Conservation (phyloP, 2,113 vertebrate genomes). For the Pseudopodoces humilis region DNA sequence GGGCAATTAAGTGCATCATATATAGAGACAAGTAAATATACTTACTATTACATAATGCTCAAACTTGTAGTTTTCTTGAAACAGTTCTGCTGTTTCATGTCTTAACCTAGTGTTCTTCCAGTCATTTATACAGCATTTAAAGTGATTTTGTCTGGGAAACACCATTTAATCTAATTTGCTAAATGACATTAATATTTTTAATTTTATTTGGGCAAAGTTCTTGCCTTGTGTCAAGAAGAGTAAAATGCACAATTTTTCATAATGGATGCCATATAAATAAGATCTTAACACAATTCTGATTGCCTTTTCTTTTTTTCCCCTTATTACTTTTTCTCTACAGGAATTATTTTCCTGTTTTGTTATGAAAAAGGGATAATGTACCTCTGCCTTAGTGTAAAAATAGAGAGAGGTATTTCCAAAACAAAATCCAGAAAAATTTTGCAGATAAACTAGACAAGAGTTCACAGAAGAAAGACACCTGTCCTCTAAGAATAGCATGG, state of each 20-base stretch:
- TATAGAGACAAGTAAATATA: not conserved
- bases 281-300: not conserved
- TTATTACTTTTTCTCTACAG: not conserved
- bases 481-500: not conserved
- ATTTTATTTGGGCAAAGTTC: not conserved
- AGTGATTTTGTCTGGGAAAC: not conserved
- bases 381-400: not conserved
- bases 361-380: not conserved
- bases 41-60: not conserved
- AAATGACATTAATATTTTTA: not conserved
- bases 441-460: not conserved
- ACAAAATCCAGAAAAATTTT: not conserved
- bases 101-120: not conserved
- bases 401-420: not conserved
- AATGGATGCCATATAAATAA: not conserved
- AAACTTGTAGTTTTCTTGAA: not conserved
- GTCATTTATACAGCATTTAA: not conserved
- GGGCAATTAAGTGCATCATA: not conserved
- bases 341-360: not conserved
- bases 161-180: not conserved
- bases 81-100: not conserved
- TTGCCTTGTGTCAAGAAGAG: not conserved
- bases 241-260: not conserved
- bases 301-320: not conserved
- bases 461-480: not conserved